These are phyloP conservation scores for Oikopleura albicans DNA, from an alignment of 23 tunicate species.

Conservation along the genomic window DNA sequence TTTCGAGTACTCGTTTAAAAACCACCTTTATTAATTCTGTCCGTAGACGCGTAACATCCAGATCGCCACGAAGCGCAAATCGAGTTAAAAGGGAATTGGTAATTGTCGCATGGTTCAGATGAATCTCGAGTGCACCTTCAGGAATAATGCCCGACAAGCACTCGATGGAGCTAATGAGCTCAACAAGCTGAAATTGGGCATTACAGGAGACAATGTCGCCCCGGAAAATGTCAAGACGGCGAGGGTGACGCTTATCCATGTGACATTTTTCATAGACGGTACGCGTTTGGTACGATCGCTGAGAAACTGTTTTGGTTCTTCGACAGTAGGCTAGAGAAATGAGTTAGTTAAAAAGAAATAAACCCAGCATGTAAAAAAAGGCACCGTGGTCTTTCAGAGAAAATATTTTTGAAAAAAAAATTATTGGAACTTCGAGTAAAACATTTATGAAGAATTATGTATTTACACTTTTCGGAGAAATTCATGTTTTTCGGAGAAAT, in stretches of 20 bases:
- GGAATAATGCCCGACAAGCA: not conserved
- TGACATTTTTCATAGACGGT: not conserved
- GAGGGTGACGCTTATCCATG: not conserved
- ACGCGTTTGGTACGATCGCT: not conserved
- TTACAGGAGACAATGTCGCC: not conserved
- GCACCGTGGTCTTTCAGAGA: too few species aligned
- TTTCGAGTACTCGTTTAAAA: too few species aligned
- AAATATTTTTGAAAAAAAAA: too few species aligned
- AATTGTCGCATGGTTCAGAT: not conserved
- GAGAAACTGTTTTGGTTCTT: not conserved
- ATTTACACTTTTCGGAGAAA: too few species aligned
- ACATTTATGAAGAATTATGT: too few species aligned
- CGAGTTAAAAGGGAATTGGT: not conserved
- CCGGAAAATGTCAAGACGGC: not conserved
- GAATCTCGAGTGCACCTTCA: not conserved
- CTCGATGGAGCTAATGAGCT: not conserved
- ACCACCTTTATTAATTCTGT: not conserved
- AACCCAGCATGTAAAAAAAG: too few species aligned
- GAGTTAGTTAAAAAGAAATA: too few species aligned
- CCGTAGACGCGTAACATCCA: not conserved
- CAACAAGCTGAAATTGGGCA: not conserved
- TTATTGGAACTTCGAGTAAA: too few species aligned
- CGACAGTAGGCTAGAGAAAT: not conserved
- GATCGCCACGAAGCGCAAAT: not conserved
- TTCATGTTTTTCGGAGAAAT: too few species aligned